phyloP scores from a whole-genome alignment of 2,888 invertebrate genomes.

The Agelastica alni region DNA sequence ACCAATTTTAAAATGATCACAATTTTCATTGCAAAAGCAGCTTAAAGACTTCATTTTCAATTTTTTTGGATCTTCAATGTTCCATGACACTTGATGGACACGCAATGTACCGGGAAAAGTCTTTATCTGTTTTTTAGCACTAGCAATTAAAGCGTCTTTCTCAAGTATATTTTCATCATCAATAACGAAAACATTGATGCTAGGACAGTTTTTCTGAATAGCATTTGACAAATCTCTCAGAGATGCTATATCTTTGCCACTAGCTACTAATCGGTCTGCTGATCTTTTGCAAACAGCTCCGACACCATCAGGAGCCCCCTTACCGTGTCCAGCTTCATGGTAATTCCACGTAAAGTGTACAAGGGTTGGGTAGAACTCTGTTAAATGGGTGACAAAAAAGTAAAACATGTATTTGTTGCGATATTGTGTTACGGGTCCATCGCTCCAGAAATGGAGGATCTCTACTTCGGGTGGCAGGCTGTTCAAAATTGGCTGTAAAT shows the following conservation, averaged over 20 bases:
- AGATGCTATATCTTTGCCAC: slow-evolving; percentile 4
- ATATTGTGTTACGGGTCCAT: too few species aligned
- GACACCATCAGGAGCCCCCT: slow-evolving; percentile 26
- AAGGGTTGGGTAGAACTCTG: slow-evolving; percentile 2
- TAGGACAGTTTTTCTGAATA: background rate
- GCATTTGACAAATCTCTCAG: background rate
- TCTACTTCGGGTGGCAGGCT: too few species aligned
- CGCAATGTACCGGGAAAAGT: background rate
- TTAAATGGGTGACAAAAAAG: too few species aligned
- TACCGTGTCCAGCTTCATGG: slow-evolving; percentile 45
- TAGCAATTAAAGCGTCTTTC: background rate
- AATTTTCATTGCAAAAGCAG: slow-evolving; percentile 2
- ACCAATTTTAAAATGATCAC: slow-evolving; percentile 1
- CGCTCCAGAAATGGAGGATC: too few species aligned
- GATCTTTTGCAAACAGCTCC: slow-evolving; percentile 37
- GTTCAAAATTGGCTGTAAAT: too few species aligned
- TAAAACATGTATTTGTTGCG: too few species aligned
- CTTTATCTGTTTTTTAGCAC: background rate
- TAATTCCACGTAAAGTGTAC: slow-evolving; percentile 40
- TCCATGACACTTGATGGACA: background rate
- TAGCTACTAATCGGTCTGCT: slow-evolving; percentile 34
- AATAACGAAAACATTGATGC: background rate
- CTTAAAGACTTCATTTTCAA: background rate
- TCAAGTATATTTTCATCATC: background rate
- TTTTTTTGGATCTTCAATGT: background rate